Conservation (phyloP, 2,797 vertebrate genomes). For the Notolabrus celidotus region DNA sequence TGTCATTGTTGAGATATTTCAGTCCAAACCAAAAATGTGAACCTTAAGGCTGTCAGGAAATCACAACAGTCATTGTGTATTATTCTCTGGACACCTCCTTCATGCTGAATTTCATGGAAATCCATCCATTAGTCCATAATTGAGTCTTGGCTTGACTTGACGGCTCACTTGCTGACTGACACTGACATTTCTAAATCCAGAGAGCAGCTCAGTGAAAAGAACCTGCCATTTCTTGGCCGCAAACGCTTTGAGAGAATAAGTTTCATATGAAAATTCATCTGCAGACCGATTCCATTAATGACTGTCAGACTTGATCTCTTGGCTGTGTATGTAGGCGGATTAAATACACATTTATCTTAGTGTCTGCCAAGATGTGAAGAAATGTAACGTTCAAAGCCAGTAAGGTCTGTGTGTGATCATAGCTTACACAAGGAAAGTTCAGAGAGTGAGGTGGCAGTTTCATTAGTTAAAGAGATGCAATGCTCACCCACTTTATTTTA, state of each 20-base stretch:
- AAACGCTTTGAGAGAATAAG: neutral
- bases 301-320: slow-evolving; percentile 24
- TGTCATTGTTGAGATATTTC: neutral
- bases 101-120: slow-evolving; percentile 1
- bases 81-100: neutral
- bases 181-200: neutral
- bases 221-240: neutral
- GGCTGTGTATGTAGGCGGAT: slow-evolving; percentile 9
- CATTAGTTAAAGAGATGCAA: slow-evolving; percentile 1
- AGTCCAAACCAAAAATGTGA: neutral
- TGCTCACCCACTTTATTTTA: too few relatives aligned
- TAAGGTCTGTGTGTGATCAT: slow-evolving; percentile 18
- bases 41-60: neutral
- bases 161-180: neutral
- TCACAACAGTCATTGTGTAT: neutral
- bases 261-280: slow-evolving; percentile 17
- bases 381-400: neutral
- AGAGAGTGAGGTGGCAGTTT: slow-evolving; percentile 9
- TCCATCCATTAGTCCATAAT: neutral
- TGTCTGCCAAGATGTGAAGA: slow-evolving; percentile 17
- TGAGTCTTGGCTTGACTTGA: neutral
- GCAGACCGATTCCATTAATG: slow-evolving; percentile 23
- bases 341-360: slow-evolving; percentile 15
- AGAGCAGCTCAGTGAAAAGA: neutral
- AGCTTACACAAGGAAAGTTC: slow-evolving; percentile 12